Evolutionary conservation across 2,113 vertebrate species (phyloP), one percentile per base, ranked within the genome.

Genomic region (Axis porcinus): DNA sequence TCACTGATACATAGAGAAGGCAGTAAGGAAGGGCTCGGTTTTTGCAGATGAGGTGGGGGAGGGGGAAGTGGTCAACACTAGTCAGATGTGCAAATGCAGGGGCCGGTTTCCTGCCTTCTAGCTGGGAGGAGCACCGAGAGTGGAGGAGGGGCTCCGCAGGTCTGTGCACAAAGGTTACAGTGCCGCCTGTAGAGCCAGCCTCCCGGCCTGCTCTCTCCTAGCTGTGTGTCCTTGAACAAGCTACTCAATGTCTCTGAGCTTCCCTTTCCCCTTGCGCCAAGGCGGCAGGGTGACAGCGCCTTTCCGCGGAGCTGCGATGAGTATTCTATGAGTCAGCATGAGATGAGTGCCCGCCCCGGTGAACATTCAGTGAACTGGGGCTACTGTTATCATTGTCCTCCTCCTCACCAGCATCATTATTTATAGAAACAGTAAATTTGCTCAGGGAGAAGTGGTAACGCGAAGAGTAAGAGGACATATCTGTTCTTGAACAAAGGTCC

Each of bases 241-340:
- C 28, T 47, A 4, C 58, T 58, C 23, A 36, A 27, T n/a, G 1
- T 23, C 86, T 36, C 79, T 85, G 78, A 79, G 57, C n/a, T 85
- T 62, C 36, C 9, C 27, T 43, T 85, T 27, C 55, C 50, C 13
- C 21, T 7, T 14, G 19, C 13, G 0, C 62, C 23, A 84, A 36
- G 67, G 28, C 1, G 19, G 8, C 11, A 50, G 21, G 6, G 6
- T 52, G n/a, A 10, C 3, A 43, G 25, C 0, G 1, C 43, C 47
- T 7, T 62, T 57, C 30, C 5, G 4, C 3, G 52, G 45, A 67
- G 76, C 52, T 21, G 25, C 6, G 1, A 0, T 19, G 6, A 36
- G 5, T 62, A 27, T 30, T 55, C 45, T 5, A 0, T 28, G 55
- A 7, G 55, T 19, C 50, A 30, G 28, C n/a, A 10, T 6, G 7